Conservation (phyloP, 2,888 invertebrate genomes). For the Scaptomyza tumidula region DNA sequence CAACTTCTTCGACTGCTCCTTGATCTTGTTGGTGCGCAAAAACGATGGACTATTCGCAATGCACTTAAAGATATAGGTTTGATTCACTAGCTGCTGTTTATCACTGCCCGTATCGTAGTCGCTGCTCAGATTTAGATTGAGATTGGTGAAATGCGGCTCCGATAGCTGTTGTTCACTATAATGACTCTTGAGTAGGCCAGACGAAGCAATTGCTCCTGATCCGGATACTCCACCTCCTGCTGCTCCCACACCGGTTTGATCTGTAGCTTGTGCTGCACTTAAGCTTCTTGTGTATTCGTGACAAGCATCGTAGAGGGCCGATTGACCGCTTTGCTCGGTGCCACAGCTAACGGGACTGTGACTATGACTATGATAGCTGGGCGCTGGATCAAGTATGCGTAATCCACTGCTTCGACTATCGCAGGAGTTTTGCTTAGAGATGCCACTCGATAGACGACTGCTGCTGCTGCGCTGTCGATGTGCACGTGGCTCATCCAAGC, state of each 20-base stretch:
- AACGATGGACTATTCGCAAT: conserved; percentile 84
- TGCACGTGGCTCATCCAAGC: conserved; percentile 73
- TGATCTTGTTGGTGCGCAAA: conserved; percentile 83
- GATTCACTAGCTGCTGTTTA: conserved; percentile 83
- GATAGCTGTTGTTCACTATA: conserved; percentile 83
- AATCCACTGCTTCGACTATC: conserved; percentile 73
- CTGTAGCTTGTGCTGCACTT: conserved; percentile 71
- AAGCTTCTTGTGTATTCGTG: conserved; percentile 71
- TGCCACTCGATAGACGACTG: conserved; percentile 73
- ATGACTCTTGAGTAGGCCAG: conserved; percentile 80
- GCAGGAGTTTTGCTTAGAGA: conserved; percentile 81
- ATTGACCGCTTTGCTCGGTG: conserved; percentile 66
- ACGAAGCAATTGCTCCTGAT: conserved; percentile 14
- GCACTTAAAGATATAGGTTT: conserved; percentile 84
- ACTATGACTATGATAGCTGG: conserved; percentile 67
- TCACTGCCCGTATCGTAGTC: conserved; percentile 75
- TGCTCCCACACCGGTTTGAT: conserved; percentile 56
- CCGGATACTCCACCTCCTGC: not conserved
- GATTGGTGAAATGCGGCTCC: conserved; percentile 74
- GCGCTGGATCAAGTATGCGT: conserved; percentile 60
- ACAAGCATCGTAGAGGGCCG: conserved; percentile 74
- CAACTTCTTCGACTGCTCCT: conserved; percentile 84
- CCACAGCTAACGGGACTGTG: conserved; percentile 75
- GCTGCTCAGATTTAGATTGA: conserved; percentile 70
- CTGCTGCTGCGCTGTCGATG: conserved; percentile 72